Conservation (phyloP, 2,797 vertebrate genomes). For the Eupleurogrammus muticus region DNA sequence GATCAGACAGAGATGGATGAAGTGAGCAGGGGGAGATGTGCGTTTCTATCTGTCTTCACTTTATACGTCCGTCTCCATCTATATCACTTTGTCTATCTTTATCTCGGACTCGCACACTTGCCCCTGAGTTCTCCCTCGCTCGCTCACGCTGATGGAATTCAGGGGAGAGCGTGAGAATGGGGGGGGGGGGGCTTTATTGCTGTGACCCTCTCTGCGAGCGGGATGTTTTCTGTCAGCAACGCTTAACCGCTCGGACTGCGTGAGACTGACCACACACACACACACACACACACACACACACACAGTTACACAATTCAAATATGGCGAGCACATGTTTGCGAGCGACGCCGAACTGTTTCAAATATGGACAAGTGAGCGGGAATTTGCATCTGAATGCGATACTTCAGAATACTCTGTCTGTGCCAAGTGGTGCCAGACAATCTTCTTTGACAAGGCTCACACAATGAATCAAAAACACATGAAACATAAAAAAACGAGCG, state of each 20-base stretch:
- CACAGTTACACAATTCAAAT: too few relatives aligned
- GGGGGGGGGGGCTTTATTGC: conserved; percentile 39
- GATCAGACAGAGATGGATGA: conserved; percentile 73
- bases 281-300: conserved; percentile 1
- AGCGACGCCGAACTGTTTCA: background rate
- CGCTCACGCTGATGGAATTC: conserved; percentile 55
- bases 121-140: conserved; percentile 40
- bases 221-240: conserved; percentile 61
- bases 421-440: too few relatives aligned
- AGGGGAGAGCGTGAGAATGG: conserved; percentile 2
- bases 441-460: too few relatives aligned
- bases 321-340: background rate
- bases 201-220: conserved; percentile 44
- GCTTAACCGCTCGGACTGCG: conserved; percentile 42
- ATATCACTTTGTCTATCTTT: conserved; percentile 66
- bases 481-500: too few relatives aligned
- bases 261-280: conserved; percentile 24
- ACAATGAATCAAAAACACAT: too few relatives aligned
- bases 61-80: conserved; percentile 59
- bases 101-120: conserved; percentile 48
- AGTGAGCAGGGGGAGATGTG: conserved; percentile 51
- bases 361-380: background rate
- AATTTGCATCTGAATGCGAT: too few relatives aligned
- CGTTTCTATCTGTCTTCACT: conserved; percentile 68
- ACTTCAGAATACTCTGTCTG: too few relatives aligned